phyloP scores from a whole-genome alignment of 2,888 invertebrate genomes.

The Hyposoter didymator region DNA sequence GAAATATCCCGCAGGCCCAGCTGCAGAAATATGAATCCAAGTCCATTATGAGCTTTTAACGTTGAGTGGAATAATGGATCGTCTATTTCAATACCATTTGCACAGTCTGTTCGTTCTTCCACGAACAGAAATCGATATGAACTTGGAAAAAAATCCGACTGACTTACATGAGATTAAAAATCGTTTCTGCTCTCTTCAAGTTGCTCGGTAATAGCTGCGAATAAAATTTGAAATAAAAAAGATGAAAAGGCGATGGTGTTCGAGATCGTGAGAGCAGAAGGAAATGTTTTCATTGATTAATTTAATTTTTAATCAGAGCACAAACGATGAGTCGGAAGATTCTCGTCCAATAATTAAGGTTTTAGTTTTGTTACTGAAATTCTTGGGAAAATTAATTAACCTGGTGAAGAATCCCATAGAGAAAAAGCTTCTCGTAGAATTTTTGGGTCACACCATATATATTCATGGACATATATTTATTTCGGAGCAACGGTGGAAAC shows the following conservation, averaged over 20 bases:
- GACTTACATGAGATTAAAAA: not conserved
- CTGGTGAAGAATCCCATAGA: not conserved
- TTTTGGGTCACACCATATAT: slow-evolving; percentile 24
- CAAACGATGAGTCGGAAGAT: not conserved
- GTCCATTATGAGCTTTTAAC: not conserved
- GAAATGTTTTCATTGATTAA: not conserved
- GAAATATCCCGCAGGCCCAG: not conserved
- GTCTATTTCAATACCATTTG: not conserved
- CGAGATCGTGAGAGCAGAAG: not conserved
- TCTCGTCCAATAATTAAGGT: not conserved
- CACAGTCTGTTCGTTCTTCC: not conserved
- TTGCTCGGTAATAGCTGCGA: no score
- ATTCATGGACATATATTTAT: slow-evolving; percentile 11
- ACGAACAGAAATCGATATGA: not conserved
- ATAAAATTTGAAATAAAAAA: not conserved
- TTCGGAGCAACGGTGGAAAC: slow-evolving; percentile 22
- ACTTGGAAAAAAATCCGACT: not conserved
- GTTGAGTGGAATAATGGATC: not conserved
- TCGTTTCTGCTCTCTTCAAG: not conserved
- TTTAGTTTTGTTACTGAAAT: not conserved
- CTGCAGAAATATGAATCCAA: not conserved
- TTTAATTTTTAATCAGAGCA: not conserved
- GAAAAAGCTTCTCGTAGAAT: not conserved
- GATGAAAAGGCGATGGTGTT: not conserved
- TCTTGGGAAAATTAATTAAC: not conserved